Percentiles rank a stretch among this genome's conserved stretches.
These are phyloP conservation scores for Ctenodactylus gundi DNA, from an alignment of 2,113 vertebrate genomes.

Conservation along the genomic window DNA sequence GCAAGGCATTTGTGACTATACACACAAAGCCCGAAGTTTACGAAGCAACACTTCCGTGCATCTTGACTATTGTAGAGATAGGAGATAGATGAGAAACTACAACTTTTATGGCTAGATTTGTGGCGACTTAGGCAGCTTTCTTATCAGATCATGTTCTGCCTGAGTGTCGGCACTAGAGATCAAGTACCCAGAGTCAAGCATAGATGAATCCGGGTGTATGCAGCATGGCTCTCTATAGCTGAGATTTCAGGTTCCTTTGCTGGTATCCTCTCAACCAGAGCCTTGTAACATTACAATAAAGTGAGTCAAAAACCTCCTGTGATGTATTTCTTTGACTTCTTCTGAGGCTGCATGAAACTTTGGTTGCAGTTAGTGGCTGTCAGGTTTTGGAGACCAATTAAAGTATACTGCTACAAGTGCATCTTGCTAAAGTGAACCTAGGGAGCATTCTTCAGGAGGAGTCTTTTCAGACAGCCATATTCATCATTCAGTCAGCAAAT, in stretches of 20 bases:
- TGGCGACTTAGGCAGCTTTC: neutral
- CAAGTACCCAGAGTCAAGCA: neutral
- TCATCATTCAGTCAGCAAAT: neutral
- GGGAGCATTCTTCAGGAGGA: neutral
- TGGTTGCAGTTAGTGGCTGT: neutral
- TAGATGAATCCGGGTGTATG: neutral
- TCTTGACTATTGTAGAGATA: neutral
- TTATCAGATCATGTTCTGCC: neutral
- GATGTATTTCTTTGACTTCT: neutral
- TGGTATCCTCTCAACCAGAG: neutral
- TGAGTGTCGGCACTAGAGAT: neutral
- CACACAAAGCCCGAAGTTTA: neutral
- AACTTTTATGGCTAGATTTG: neutral
- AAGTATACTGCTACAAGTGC: neutral
- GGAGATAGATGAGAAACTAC: neutral
- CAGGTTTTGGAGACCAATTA: slow-evolving; percentile 5
- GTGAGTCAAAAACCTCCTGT: neutral
- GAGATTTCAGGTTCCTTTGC: neutral
- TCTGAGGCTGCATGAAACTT: neutral
- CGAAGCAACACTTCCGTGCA: neutral
- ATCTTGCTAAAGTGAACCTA: neutral
- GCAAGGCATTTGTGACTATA: neutral
- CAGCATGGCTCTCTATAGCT: neutral
- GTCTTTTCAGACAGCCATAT: neutral
- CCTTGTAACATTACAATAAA: neutral